Percentiles rank a stretch among this genome's conserved stretches.
phyloP scores from a whole-genome alignment of 2,797 vertebrate species.

The Coregonus ussuriensis region DNA sequence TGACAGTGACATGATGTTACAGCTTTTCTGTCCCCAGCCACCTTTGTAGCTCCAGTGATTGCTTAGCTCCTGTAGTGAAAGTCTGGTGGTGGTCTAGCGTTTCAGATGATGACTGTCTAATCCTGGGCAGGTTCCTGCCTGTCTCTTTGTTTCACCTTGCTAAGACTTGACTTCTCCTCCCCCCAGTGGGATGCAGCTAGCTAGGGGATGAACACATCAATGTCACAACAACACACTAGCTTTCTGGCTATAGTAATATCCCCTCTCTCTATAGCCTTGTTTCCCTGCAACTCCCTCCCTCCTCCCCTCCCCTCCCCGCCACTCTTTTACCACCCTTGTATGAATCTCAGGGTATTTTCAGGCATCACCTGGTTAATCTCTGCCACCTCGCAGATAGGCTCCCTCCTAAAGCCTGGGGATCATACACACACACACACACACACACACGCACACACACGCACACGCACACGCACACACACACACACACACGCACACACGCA shows the following conservation, averaged over 20 bases:
- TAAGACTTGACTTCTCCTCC: constrained; percentile 65
- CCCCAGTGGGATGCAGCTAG: constrained; percentile 64
- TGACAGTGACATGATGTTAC: neutral
- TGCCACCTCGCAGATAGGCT: constrained; percentile 36
- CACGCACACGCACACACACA: neutral
- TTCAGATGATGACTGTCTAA: constrained; percentile 65
- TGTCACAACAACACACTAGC: constrained; percentile 68
- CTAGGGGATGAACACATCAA: constrained; percentile 45
- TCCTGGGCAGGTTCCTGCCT: constrained; percentile 66
- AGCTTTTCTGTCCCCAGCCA: no score
- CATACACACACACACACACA: constrained; percentile 7
- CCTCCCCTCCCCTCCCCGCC: neutral
- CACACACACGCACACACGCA: no score
- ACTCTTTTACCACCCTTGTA: constrained; percentile 11
- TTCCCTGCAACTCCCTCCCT: neutral
- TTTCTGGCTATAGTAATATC: constrained; percentile 19
- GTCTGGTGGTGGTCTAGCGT: constrained; percentile 47
- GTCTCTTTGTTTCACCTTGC: constrained; percentile 61
- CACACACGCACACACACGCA: no score
- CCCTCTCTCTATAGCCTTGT: neutral
- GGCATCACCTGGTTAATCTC: constrained; percentile 50
- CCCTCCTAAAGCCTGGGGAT: constrained; percentile 59
- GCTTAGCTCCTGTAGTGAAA: constrained; percentile 18
- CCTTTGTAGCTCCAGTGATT: constrained; percentile 33
- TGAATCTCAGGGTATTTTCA: constrained; percentile 9